Conservation (phyloP, 2,888 invertebrate genomes). For the Phyllotreta striolata region DNA sequence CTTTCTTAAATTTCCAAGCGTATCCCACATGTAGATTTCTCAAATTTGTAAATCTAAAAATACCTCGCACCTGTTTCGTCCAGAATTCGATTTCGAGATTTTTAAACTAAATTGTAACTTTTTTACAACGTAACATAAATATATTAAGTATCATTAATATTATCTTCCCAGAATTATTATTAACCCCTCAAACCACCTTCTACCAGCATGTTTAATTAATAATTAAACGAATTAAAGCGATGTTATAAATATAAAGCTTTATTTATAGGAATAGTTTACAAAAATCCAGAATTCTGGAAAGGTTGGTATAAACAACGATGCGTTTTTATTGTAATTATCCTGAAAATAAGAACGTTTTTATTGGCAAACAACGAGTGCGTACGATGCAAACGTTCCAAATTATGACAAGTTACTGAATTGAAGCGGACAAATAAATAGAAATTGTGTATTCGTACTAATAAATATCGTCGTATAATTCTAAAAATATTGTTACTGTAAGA, state of each 20-base stretch:
- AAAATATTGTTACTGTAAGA: too few species aligned
- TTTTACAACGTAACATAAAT: too few species aligned
- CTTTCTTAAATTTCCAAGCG: constrained; percentile 17
- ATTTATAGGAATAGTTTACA: constrained; percentile 5
- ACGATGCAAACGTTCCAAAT: too few species aligned
- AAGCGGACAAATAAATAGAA: too few species aligned
- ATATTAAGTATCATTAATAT: too few species aligned
- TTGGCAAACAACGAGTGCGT: too few species aligned
- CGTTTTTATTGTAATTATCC: constrained; percentile 4
- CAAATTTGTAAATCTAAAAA: constrained; percentile 27
- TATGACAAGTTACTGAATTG: too few species aligned
- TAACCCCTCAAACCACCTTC: neutral
- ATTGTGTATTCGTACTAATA: too few species aligned
- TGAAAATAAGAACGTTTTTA: constrained; percentile 1
- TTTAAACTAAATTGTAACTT: too few species aligned
- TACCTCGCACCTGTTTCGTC: constrained; percentile 19
- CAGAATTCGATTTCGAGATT: neutral
- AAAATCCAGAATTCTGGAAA: neutral
- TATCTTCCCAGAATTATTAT: neutral
- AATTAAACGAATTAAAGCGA: neutral
- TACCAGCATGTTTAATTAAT: too few species aligned
- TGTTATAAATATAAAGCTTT: neutral
- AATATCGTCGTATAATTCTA: too few species aligned
- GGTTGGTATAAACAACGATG: neutral
- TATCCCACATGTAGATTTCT: constrained; percentile 21